A percentile compares a stretch with the other conserved stretches of the same genome.
These are phyloP conservation scores for Carpatolechia fugitivella DNA, from an alignment of 2,888 invertebrate species.

Conservation along the genomic window DNA sequence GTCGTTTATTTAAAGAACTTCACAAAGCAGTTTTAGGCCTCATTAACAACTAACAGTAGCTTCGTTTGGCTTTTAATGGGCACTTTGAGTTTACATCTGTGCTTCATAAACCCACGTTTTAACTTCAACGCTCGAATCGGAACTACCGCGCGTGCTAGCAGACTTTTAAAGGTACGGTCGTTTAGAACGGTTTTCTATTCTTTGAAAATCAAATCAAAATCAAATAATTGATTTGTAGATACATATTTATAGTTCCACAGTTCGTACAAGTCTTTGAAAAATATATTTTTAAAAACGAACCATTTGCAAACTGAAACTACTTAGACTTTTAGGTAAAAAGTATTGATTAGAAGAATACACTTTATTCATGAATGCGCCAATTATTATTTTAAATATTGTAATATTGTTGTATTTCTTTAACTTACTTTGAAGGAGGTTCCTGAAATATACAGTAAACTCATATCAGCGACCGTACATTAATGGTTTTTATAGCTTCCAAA, in stretches of 20 bases:
- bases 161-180: background rate
- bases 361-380: too few relatives aligned
- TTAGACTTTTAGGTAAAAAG: too few relatives aligned
- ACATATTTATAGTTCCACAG: too few relatives aligned
- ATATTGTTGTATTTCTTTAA: too few relatives aligned
- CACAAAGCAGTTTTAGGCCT: background rate
- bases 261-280: too few relatives aligned
- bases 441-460: background rate
- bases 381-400: too few relatives aligned
- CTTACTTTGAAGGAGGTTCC: too few relatives aligned
- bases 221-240: too few relatives aligned
- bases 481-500: slow-evolving; percentile 37
- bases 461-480: slow-evolving; percentile 20
- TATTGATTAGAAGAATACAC: too few relatives aligned
- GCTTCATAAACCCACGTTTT: slow-evolving; percentile 1
- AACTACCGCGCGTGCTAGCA: background rate
- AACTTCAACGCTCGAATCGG: background rate
- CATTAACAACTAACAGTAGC: background rate
- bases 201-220: too few relatives aligned
- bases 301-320: too few relatives aligned
- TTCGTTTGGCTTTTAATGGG: background rate
- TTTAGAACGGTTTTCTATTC: background rate
- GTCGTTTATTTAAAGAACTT: background rate
- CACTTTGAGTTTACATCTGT: background rate
- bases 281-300: too few relatives aligned